Evolutionary conservation across 2,888 invertebrate species (phyloP), one percentile per base, ranked within the genome.

Genomic region (Agrochola lota): DNA sequence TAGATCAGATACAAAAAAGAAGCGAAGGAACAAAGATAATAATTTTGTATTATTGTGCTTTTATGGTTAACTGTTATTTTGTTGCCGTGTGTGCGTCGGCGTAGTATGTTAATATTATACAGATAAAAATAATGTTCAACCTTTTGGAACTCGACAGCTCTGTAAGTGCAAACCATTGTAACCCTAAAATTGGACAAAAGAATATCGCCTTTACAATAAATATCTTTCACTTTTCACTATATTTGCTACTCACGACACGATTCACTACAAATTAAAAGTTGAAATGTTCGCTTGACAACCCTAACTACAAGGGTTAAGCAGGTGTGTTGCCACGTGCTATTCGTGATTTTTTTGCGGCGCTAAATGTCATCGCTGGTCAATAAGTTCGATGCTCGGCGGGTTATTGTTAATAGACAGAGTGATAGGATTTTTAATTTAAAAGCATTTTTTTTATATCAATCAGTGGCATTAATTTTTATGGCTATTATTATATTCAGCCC

Each of bases 341-440:
- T 68, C 80, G 89, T 88, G 89, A 89, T 89, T 89, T 89, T 84
- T 89, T 89, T 89, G 85, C 80, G 17, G n/a, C 60, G 71, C 15
- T 77, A 90, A 91, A 91, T 89, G 90, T 86, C 89, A 88, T 67
- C 52, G 66, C 74, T 83, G 86, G 83, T 86, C 83, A 84, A 69
- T 35, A 76, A 60, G 88, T 88, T 88, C 81, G 85, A 86, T 85
- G 81, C 46, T 80, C 86, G 77, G 20, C n/a, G 17, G 66, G 64
- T 81, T 66, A 72, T 59, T 49, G 40, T 74, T 69, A 7, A 9
- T 23, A 68, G 46, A 64, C 17, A 11, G 35, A 73, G 4, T 26
- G 30, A 57, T 40, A 12, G 49, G 55, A 69, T 55, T 69, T 69
- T 69, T 30, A 0, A 60, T 30, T 26, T 30, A 15, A 26, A 59